Percentiles rank a stretch among this genome's conserved stretches.
Evolutionary conservation across 2,888 invertebrate species (phyloP).

Genomic region (Drosophila hawaiiensis): DNA sequence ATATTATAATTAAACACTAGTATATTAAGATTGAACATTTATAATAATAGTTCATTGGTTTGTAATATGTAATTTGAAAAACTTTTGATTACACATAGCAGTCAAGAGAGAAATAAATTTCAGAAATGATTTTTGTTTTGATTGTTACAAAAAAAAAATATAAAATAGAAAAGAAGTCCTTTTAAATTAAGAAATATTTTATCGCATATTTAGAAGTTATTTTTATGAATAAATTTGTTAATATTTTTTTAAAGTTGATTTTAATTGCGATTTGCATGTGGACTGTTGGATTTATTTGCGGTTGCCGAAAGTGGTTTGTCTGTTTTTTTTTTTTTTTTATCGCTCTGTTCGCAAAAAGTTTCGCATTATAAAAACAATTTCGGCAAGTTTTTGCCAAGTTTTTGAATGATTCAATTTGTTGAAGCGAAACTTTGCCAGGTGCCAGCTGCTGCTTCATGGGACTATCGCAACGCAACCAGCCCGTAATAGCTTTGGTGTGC

Average conservation of each 20-base stretch:
- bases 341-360: constrained; percentile 64
- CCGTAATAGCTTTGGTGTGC: constrained; percentile 50
- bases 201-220: not conserved
- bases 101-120: not conserved
- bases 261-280: constrained; percentile 9
- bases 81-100: not conserved
- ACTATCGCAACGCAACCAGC: constrained; percentile 27
- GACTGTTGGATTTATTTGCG: constrained; percentile 71
- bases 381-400: constrained; percentile 65
- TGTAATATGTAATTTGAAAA: not conserved
- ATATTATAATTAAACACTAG: too few relatives aligned
- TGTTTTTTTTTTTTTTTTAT: constrained; percentile 13
- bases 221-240: not conserved
- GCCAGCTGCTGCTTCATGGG: constrained; percentile 40
- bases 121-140: not conserved
- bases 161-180: not conserved
- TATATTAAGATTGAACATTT: not conserved
- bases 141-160: not conserved
- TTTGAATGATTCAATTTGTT: constrained; percentile 71
- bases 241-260: not conserved
- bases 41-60: not conserved
- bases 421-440: constrained; percentile 63
- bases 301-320: constrained; percentile 45
- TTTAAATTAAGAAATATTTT: not conserved
- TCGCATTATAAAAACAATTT: constrained; percentile 75